Evolutionary conservation across 2,888 invertebrate genomes (phyloP), one percentile per base, ranked within the genome.

Genomic region (Hypercompe scribonia): DNA sequence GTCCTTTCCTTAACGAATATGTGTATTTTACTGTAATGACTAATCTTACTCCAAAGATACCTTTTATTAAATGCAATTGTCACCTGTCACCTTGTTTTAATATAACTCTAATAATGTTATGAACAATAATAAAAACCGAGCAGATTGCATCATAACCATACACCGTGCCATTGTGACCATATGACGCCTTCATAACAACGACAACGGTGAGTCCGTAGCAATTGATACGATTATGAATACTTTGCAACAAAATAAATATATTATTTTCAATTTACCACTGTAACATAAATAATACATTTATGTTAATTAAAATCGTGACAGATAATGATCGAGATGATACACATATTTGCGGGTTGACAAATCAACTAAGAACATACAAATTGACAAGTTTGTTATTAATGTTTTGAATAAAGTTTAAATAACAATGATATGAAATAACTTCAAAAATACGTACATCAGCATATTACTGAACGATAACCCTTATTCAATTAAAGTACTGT

Each of bases 161-260:
- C 54, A 68, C 70, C 68, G 65, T 58, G 58, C 72, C 73, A 71
- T 68, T 50, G 69, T 66, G 54, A 70, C 68, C 73, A 75, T 73
- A 65, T 72, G 46, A 72, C 24, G 18, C 65, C 39, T 72, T 65
- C 50, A 68, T 65, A 71, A 75, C 61, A 61, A 42, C n/a, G 58
- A 75, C 61, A 61, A 42, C n/a, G 58, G 28, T 67, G 46, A 50
- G 34, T 63, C 28, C 66, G n/a, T n/a, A 46, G 54, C 21, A 68
- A 58, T 54, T 54, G 33, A 68, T 68, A 24, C 68, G 34, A 68
- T 58, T 68, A 68, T 34, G 34, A 68, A 68, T 58, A 58, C 28
- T 58, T 54, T 36, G 10, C 54, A 68, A 54, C 18, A 61, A 28
- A 3, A 13, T 18, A 31, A 2, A 28, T 58, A 58, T n/a, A n/a